These are phyloP conservation scores for Seira ritae DNA, from an alignment of 2,888 invertebrate species.

Conservation along the genomic window DNA sequence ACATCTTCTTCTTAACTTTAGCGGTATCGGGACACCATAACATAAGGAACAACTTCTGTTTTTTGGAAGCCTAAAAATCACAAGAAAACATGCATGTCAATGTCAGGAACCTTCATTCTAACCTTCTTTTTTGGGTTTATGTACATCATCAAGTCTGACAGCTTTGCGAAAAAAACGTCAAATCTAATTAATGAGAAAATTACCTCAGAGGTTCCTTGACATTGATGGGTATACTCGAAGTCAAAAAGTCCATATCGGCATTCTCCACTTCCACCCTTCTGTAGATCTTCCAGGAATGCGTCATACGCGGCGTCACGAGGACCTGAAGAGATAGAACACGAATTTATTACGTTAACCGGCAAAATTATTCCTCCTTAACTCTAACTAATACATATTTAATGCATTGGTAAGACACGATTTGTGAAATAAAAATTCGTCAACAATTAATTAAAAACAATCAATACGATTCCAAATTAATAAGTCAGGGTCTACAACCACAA, in stretches of 20 bases:
- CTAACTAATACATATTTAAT: not conserved
- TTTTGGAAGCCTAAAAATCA: slow-evolving; percentile 86
- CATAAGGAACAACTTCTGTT: slow-evolving; percentile 98
- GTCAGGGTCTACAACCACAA: too few relatives aligned
- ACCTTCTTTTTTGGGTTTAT: not conserved
- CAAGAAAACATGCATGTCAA: not conserved
- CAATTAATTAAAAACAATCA: too few relatives aligned
- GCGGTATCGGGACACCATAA: slow-evolving; percentile 99
- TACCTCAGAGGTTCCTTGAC: slow-evolving; percentile 96
- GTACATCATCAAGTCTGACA: too few relatives aligned
- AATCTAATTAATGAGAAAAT: too few relatives aligned
- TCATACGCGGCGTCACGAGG: slow-evolving; percentile 94
- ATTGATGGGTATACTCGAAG: slow-evolving; percentile 98
- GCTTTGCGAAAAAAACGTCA: too few relatives aligned
- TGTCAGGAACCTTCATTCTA: not conserved
- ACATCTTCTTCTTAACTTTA: slow-evolving; percentile 89
- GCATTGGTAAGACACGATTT: not conserved
- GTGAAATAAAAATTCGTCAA: too few relatives aligned
- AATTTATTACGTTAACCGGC: not conserved
- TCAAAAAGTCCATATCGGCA: slow-evolving; percentile 99
- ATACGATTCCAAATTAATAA: too few relatives aligned
- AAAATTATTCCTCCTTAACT: too few relatives aligned
- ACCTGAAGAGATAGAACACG: slow-evolving; percentile 72
- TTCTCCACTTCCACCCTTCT: slow-evolving; percentile 92
- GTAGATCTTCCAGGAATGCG: slow-evolving; percentile 94